phyloP scores from a whole-genome alignment of 2,797 vertebrate species.

The Cyprinodon diabolis region DNA sequence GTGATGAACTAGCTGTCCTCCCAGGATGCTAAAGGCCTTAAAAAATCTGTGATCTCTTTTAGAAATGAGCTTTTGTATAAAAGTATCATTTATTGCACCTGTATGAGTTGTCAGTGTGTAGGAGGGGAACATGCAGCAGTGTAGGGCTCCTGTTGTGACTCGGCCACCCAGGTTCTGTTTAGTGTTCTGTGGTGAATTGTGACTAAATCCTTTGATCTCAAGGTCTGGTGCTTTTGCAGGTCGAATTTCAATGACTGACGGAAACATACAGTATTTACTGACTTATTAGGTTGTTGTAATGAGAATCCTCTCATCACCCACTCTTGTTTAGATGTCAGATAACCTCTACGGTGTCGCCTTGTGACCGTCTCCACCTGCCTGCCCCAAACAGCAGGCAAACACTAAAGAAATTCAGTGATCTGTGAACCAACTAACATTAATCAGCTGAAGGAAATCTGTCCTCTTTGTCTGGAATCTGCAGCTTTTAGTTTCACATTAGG shows the following conservation, averaged over 20 bases:
- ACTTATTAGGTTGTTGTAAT: conserved; percentile 8
- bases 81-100: background rate
- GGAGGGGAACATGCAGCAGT: background rate
- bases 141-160: conserved; percentile 8
- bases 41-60: background rate
- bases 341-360: conserved; percentile 35
- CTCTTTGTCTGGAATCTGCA: conserved; percentile 20
- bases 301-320: conserved; percentile 3
- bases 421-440: conserved; percentile 10
- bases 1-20: background rate
- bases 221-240: conserved; percentile 2
- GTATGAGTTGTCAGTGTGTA: background rate
- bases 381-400: conserved; percentile 14
- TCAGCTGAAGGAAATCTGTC: background rate
- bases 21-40: too few species aligned
- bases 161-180: conserved; percentile 15
- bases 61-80: background rate
- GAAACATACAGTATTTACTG: background rate
- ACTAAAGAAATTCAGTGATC: conserved; percentile 13
- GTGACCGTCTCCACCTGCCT: conserved; percentile 26
- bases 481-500: conserved; percentile 14
- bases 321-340: conserved; percentile 40
- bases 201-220: conserved; percentile 19
- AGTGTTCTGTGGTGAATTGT: conserved; percentile 11
- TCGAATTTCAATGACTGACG: conserved; percentile 12